Evolutionary conservation across 1,140 invertebrate species (phyloP).

Genomic region (Drosophila navojoa): DNA sequence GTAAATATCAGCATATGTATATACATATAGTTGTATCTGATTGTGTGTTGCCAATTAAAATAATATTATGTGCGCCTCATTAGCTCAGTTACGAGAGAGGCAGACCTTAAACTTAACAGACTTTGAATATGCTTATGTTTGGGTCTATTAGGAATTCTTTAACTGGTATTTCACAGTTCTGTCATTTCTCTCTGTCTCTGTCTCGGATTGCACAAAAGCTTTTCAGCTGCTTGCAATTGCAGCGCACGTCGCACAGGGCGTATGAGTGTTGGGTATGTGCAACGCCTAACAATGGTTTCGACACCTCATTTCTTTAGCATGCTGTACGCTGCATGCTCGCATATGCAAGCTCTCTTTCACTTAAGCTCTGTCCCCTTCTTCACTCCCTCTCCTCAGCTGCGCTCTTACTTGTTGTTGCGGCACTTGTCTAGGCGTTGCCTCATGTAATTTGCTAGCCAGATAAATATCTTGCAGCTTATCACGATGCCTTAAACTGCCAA

Average conservation of each 20-base stretch:
- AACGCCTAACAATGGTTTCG: constrained; percentile 66
- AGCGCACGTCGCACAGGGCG: constrained; percentile 57
- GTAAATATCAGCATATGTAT: constrained; percentile 29
- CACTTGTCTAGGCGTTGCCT: constrained; percentile 73
- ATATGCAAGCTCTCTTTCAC: background rate
- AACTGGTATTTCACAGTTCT: background rate
- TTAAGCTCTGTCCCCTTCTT: constrained; percentile 1
- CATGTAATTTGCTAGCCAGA: constrained; percentile 78
- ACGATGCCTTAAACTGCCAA: constrained; percentile 75
- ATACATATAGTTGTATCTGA: constrained; percentile 33
- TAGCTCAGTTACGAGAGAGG: constrained; percentile 33
- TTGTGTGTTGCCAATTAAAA: constrained; percentile 69
- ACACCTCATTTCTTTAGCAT: constrained; percentile 75
- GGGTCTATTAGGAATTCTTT: background rate
- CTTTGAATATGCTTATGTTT: background rate
- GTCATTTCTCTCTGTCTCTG: background rate
- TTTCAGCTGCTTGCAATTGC: constrained; percentile 16
- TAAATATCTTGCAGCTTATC: constrained; percentile 79
- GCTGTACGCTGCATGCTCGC: constrained; percentile 22
- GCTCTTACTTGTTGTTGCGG: constrained; percentile 11
- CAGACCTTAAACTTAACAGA: background rate
- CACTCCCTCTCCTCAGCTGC: background rate
- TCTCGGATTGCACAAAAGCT: background rate
- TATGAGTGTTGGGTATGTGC: constrained; percentile 52
- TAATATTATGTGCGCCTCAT: constrained; percentile 61